These are phyloP conservation scores for Charaxes varanes DNA, from an alignment of 1,140 invertebrate species.

Conservation along the genomic window DNA sequence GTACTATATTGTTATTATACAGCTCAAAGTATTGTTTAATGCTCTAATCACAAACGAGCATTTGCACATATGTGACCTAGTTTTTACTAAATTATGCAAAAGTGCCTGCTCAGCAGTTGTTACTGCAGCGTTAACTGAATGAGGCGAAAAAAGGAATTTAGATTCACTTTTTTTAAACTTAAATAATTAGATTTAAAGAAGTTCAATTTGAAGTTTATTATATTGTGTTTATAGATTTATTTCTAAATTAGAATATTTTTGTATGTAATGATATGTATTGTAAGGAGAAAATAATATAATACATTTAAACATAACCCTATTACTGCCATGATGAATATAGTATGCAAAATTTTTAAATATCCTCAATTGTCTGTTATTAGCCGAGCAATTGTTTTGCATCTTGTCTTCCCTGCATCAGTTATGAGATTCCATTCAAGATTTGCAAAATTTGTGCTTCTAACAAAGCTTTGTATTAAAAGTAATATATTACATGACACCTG, in stretches of 20 bases:
- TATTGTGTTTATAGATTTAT: constrained; percentile 33
- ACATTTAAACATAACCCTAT: constrained; percentile 26
- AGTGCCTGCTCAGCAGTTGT: constrained; percentile 28
- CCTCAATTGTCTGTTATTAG: no score
- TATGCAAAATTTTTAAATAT: no score
- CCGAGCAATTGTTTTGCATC: constrained; percentile 3
- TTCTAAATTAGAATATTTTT: constrained; percentile 30
- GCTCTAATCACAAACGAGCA: constrained; percentile 15
- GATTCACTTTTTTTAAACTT: constrained; percentile 16
- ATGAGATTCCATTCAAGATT: no score
- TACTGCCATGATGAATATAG: constrained; percentile 20
- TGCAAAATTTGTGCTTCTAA: no score
- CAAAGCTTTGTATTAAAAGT: constrained; percentile 19
- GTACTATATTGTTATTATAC: constrained; percentile 11
- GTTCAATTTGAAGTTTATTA: constrained; percentile 28
- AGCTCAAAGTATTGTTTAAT: constrained; percentile 14
- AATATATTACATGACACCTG: constrained; percentile 26
- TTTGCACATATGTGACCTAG: constrained; percentile 23
- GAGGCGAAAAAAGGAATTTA: constrained; percentile 7
- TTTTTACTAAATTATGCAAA: constrained; percentile 24
- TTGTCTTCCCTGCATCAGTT: constrained; percentile 24
- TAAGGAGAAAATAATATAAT: constrained; percentile 25
- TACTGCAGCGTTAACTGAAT: constrained; percentile 1
- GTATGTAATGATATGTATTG: constrained; percentile 23
- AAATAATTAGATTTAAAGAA: constrained; percentile 30